Base-by-base conservation (phyloP, 2,113 vertebrate species). In the Hypomesus transpacificus region DNA sequence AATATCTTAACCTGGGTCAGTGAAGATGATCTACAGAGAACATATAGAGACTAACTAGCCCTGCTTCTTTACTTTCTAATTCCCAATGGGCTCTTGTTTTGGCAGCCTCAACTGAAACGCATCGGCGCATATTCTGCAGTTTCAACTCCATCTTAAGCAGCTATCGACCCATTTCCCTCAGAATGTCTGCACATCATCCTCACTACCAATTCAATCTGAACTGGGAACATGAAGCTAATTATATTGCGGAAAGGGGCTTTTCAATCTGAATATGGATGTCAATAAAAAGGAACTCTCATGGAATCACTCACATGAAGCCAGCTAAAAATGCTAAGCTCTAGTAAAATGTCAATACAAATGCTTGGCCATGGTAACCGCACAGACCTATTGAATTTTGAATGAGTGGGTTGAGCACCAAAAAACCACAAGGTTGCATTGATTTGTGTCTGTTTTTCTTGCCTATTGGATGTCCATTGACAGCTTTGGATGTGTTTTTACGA, bases 371-470 rank as follows among this genome's bases (percentile, higher is more conserved):
- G 46, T 60, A 52, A 21, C 74, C 28, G 66, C 51, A 52, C 46
- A 64, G 50, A 60, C 52, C 21, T 46, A 2, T 2, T 53, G 28
- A 26, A 56, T 31, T 17, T 60, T 2, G 66, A 20, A 28, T 58
- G 31, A 58, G 54, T 26, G 21, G 14, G 3, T 24, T 7, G 9
- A 22, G 14, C 8, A 24, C 24, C 18, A 68, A 22, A 56, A 54
- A 34, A 11, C n/a, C 59, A 58, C 63, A 52, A 50, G 59, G 66
- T 17, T 5, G 4, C 69, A 73, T 75, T 65, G 73, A 71, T 80
- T 31, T 24, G 14, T 75, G 18, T 2, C 14, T 52, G 5, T 14
- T 72, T 77, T 75, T 76, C 34, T 62, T 24, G 69, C 58, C 24
- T 14, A 3, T 58, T 68, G 69, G 76, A 53, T 3, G 14, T 28